A percentile compares a stretch with the other conserved stretches of the same genome.
phyloP scores from a whole-genome alignment of 2,888 invertebrate genomes.

The Apomyelois bistriatella region DNA sequence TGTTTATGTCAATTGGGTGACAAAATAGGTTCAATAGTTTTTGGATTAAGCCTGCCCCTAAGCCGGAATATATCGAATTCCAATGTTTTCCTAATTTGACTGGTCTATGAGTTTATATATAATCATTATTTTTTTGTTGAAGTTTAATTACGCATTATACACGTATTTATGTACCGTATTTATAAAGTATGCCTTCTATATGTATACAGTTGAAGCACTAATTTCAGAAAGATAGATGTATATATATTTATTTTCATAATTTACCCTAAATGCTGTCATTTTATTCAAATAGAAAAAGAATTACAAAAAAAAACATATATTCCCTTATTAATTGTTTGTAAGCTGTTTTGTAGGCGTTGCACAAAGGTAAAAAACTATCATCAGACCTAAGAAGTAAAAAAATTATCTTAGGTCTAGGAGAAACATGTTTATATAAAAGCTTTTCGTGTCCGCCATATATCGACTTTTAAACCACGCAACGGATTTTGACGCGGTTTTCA shows the following conservation, averaged over 20 bases:
- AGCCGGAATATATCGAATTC: neutral
- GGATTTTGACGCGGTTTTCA: too few species aligned
- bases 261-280: neutral
- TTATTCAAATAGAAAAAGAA: neutral
- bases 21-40: too few species aligned
- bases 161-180: slow-evolving; percentile 10
- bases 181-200: slow-evolving; percentile 6
- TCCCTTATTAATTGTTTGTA: neutral
- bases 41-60: too few species aligned
- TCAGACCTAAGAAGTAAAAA: too few species aligned
- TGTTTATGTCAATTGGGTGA: too few species aligned
- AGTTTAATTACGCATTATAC: slow-evolving; percentile 37
- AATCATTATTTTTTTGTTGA: slow-evolving; percentile 53
- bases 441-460: too few species aligned
- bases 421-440: too few species aligned
- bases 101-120: neutral
- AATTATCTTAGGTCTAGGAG: too few species aligned
- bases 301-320: neutral
- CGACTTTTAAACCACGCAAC: too few species aligned
- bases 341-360: neutral
- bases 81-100: neutral
- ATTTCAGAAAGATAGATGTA: neutral
- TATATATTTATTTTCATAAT: neutral
- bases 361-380: neutral
- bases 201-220: slow-evolving; percentile 3